These are phyloP conservation scores for Scelioninae gen. 1 DNA, from an alignment of 2,888 invertebrate genomes.

Conservation along the genomic window DNA sequence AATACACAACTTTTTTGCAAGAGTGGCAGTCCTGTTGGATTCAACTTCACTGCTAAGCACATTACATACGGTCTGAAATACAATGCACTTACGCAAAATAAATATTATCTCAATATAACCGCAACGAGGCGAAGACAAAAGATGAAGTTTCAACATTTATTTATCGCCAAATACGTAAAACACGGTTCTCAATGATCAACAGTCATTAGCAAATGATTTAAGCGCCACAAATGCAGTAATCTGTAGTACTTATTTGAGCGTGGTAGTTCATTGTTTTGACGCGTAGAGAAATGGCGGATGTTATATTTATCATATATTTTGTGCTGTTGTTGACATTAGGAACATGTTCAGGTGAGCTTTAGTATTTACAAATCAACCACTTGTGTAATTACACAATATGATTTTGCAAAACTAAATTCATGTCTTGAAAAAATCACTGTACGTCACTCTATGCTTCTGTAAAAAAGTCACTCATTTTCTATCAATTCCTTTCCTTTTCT, in stretches of 20 bases:
- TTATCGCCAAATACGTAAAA: slow-evolving; percentile 12
- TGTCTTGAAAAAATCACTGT: too few species aligned
- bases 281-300: slow-evolving; percentile 81
- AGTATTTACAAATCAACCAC: neutral
- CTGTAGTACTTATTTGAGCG: slow-evolving; percentile 44
- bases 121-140: slow-evolving; percentile 11
- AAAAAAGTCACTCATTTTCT: too few species aligned
- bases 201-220: slow-evolving; percentile 1
- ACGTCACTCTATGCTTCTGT: too few species aligned
- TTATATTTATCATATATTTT: slow-evolving; percentile 81
- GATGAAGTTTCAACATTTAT: slow-evolving; percentile 37
- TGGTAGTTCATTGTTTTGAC: slow-evolving; percentile 79
- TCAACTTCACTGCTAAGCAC: neutral
- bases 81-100: slow-evolving; percentile 18
- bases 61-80: neutral
- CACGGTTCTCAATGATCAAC: slow-evolving; percentile 12
- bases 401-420: too few species aligned
- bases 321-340: slow-evolving; percentile 80
- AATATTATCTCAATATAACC: slow-evolving; percentile 6
- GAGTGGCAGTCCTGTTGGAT: neutral
- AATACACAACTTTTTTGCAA: too few species aligned
- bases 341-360: slow-evolving; percentile 78
- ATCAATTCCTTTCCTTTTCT: too few species aligned
- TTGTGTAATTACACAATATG: too few species aligned
- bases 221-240: slow-evolving; percentile 17